A percentile compares a stretch with the other conserved stretches of the same genome.
These are phyloP conservation scores for Pogona vitticeps DNA, from an alignment of 2,113 vertebrate genomes.

Conservation along the genomic window DNA sequence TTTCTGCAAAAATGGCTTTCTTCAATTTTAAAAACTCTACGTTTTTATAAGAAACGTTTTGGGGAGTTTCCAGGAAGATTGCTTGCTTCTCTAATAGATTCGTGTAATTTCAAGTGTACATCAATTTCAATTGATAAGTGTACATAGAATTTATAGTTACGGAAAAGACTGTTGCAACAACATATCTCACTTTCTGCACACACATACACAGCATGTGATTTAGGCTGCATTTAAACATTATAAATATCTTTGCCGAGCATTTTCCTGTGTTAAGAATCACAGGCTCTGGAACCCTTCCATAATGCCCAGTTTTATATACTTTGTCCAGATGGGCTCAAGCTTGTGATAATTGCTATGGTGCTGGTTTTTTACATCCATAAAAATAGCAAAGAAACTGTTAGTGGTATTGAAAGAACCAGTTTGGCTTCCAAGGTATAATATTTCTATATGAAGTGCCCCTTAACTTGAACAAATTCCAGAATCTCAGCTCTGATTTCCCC, in stretches of 20 bases:
- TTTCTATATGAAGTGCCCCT: not conserved
- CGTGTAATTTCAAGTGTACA: no score
- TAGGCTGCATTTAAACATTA: conserved; percentile 12
- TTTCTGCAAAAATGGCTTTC: no score
- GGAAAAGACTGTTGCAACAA: not conserved
- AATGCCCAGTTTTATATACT: not conserved
- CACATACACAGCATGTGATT: not conserved
- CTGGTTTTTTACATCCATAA: not conserved
- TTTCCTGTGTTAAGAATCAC: not conserved
- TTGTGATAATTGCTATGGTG: not conserved
- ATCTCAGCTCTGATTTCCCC: no score
- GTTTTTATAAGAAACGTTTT: no score
- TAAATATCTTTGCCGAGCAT: not conserved
- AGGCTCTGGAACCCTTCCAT: not conserved
- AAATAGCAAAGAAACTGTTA: no score
- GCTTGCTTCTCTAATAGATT: no score
- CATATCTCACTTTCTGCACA: conserved; percentile 6
- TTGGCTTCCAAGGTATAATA: not conserved
- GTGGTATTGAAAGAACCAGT: not conserved
- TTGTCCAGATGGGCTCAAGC: not conserved
- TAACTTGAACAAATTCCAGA: no score
- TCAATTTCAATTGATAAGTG: conserved; percentile 36
- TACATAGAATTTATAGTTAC: conserved; percentile 28
- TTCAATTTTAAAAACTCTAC: no score
- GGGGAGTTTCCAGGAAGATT: no score